A percentile compares a stretch with the other conserved stretches of the same genome.
Conservation (phyloP, 2,888 invertebrate species). For the Monopis laevigella region DNA sequence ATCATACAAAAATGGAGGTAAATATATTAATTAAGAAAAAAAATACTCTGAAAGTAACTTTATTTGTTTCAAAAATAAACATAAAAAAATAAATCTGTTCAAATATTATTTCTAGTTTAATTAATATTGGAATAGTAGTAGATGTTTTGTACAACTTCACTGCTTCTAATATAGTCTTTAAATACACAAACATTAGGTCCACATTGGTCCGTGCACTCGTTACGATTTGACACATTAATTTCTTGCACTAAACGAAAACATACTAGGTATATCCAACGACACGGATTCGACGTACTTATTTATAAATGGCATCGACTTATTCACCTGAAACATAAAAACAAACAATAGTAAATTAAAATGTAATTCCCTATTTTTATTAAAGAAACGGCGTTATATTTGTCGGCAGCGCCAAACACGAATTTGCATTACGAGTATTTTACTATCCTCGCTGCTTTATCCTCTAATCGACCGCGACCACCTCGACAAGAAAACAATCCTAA, state of each 20-base stretch:
- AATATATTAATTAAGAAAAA: constrained; percentile 28
- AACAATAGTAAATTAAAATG: background rate
- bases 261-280: constrained; percentile 37
- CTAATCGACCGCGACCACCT: too few relatives aligned
- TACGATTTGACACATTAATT: constrained; percentile 33
- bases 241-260: constrained; percentile 38
- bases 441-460: too few relatives aligned
- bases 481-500: too few relatives aligned
- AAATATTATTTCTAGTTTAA: constrained; percentile 43
- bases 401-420: too few relatives aligned
- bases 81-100: constrained; percentile 55
- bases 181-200: background rate
- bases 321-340: constrained; percentile 40
- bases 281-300: constrained; percentile 56
- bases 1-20: constrained; percentile 51
- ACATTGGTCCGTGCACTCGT: constrained; percentile 4
- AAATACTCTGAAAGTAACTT: constrained; percentile 3
- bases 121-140: constrained; percentile 59
- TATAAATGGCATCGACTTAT: constrained; percentile 63
- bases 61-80: constrained; percentile 25
- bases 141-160: constrained; percentile 43
- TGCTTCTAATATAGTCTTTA: constrained; percentile 33
- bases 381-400: too few relatives aligned
- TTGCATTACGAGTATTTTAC: too few relatives aligned
- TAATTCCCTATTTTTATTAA: background rate